Evolutionary conservation across 2,888 invertebrate species (phyloP), one percentile per base, ranked within the genome.

Genomic region (Himalopsyche kuldschensis): DNA sequence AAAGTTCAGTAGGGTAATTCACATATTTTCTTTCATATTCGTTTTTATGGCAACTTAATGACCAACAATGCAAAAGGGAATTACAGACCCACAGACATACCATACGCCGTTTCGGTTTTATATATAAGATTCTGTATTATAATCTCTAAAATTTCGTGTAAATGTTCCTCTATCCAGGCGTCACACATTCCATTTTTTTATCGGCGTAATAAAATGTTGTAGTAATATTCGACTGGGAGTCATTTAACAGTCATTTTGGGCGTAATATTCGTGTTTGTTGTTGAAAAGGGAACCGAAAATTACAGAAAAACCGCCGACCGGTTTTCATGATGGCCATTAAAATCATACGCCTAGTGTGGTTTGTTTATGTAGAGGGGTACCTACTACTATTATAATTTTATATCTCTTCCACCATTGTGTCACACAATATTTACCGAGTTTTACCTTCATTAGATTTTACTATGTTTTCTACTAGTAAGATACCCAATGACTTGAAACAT

Each of bases 181-280:
- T 24, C 3, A 77, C 83, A 81, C 83, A 84, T 84, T 78, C 81
- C 81, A 84, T 81, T 78, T 84, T 41, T 84, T 84, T 84, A 84
- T 84, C 83, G 83, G 24, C 47, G 63, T 84, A 78, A 84, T 84
- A 84, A 84, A 84, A 84, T 81, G 75, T 81, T 35, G 78, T 81
- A 63, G 81, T 84, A 80, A 83, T 83, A 69, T 83, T 80, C 78
- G 83, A 46, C 83, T 80, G 80, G 80, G 80, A 77, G 83, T 79
- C 83, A 79, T 77, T 83, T 80, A 80, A 80, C 83, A 83, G 83
- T 83, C 83, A 80, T 83, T 83, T 83, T 80, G 77, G 83, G 77
- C 80, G 80, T 83, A 83, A 83, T 83, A 80, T 48, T 76, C 80
- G 55, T 75, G 80, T 75, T 76, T 80, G 80, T 83, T 80, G 76